Percentiles rank a stretch among this genome's conserved stretches.
Evolutionary conservation across 2,113 vertebrate genomes (phyloP).

Genomic region (Oryzias javanicus): DNA sequence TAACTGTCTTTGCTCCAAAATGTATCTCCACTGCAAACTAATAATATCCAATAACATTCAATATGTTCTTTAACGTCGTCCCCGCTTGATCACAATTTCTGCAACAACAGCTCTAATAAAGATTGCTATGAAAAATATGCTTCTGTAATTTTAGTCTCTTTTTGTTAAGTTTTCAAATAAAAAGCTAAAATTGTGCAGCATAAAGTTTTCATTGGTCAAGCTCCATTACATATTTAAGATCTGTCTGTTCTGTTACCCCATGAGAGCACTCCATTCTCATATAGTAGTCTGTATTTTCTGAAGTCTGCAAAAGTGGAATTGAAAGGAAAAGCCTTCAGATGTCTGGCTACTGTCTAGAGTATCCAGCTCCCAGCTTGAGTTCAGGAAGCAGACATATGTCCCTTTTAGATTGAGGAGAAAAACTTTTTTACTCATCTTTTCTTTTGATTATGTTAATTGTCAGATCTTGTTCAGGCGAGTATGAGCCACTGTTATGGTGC

Average conservation of each 20-base stretch:
- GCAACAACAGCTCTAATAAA: background rate
- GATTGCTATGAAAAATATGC: background rate
- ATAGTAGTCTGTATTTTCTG: background rate
- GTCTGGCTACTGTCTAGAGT: background rate
- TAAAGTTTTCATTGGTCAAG: background rate
- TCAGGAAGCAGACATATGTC: too few relatives aligned
- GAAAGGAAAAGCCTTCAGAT: background rate
- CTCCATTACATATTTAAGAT: background rate
- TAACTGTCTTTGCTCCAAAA: too few relatives aligned
- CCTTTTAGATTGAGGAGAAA: too few relatives aligned
- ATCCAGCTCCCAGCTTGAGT: too few relatives aligned
- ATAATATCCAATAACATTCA: background rate
- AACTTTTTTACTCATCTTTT: too few relatives aligned
- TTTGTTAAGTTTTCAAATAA: background rate
- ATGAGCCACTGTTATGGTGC: too few relatives aligned
- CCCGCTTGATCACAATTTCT: background rate
- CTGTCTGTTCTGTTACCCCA: background rate
- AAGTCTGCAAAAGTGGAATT: background rate
- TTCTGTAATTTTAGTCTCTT: background rate
- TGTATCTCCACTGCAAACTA: background rate
- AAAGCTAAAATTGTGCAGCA: background rate
- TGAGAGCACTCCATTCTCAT: background rate
- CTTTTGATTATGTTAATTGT: too few relatives aligned
- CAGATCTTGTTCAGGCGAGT: too few relatives aligned
- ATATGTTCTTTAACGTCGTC: background rate